Evolutionary conservation across 2,888 invertebrate species (phyloP).

Genomic region (Marronus borbonicus): DNA sequence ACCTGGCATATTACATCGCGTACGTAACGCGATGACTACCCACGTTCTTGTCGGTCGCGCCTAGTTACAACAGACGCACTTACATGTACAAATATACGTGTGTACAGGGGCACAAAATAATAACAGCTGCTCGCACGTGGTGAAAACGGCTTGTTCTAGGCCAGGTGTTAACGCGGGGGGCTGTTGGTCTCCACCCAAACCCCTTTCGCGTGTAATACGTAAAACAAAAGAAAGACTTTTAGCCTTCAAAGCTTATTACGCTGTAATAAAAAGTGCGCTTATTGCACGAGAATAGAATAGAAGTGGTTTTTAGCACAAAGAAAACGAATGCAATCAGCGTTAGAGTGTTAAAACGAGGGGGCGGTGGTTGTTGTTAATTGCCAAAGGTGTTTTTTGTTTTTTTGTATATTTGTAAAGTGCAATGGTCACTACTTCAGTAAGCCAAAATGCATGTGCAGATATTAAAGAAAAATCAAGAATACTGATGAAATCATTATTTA

Average conservation of each 20-base stretch:
- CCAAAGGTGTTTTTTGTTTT: no score
- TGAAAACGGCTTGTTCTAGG: constrained; percentile 17
- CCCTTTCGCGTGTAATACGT: constrained; percentile 26
- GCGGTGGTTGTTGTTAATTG: no score
- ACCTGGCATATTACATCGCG: constrained; percentile 60
- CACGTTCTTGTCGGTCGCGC: constrained; percentile 50
- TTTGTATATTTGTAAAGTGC: no score
- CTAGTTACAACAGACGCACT: constrained; percentile 53
- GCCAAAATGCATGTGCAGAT: no score
- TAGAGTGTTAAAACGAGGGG: no score
- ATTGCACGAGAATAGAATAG: neutral
- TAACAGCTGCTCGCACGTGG: constrained; percentile 57
- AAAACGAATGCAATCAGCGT: no score
- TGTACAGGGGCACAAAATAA: constrained; percentile 5
- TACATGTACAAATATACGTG: no score
- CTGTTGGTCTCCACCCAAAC: constrained; percentile 10
- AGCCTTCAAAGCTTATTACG: constrained; percentile 8
- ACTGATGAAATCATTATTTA: no score
- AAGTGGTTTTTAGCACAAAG: no score
- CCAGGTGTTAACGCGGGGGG: constrained; percentile 50
- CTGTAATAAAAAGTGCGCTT: neutral
- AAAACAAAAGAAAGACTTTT: constrained; percentile 29
- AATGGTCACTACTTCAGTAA: no score
- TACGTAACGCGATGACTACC: constrained; percentile 7
- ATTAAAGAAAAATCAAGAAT: no score